Evolutionary conservation across 2,888 invertebrate genomes (phyloP), one percentile per base, ranked within the genome.

Genomic region (Branchipolynoe longqiensis): DNA sequence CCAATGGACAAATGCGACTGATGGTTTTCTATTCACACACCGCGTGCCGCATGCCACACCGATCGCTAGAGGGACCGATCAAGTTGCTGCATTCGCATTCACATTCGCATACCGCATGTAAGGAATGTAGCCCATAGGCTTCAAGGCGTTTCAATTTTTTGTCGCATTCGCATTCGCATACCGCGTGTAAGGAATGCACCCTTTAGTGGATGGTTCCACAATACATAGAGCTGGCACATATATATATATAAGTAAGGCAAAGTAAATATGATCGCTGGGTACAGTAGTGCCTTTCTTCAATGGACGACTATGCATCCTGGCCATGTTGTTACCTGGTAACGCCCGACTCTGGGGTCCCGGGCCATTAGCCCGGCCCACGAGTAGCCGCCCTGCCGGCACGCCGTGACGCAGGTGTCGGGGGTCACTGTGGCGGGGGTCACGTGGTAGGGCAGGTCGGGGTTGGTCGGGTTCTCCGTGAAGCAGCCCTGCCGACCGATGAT

Each of bases 401-500:
- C n/a, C 6, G 41, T 28, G 18, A 78, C 25, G 31, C 78, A 78
- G 14, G 41, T 4, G 25, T 78, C 78, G 12, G 18, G 41, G 28
- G 78, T 78, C 1, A 78, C 28, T 22, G 78, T 78, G 25, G 78
- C 8, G 1, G 48, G 78, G 54, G n/a, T 28, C 4, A 48, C 28
- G 0, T 12, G 54, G 25, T 40, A 78, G 3, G 41, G 78, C 4
- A 78, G 4, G 48, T 41, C 54, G 8, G 48, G 25, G n/a, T 54
- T 25, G 6, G 48, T 18, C 1, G 2, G 31, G 48, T 54, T 78
- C 12, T 41, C 41, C n/a, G 78, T 54, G 78, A 78, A 78, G 28
- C 78, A 78, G 6, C 78, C 78, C 54, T 78, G 78, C 8, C 6
- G 28, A 2, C 3, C 28, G 28, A 78, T 78, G 28, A 78, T 78